Base-by-base conservation (phyloP, 2,797 vertebrate genomes). In the Poecilia wingei region DNA sequence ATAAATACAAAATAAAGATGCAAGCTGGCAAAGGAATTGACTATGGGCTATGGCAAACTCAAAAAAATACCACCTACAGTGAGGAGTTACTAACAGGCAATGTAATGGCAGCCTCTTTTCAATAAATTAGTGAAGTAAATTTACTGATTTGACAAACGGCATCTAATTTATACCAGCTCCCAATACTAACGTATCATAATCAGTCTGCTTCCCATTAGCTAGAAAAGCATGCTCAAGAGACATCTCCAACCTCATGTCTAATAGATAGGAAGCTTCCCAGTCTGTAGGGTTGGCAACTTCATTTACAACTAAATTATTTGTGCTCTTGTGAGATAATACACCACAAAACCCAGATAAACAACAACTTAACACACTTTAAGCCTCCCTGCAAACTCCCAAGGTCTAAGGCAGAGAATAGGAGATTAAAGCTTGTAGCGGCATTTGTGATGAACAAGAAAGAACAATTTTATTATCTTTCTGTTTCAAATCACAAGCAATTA, bases 401-500 rank as follows among this genome's bases (percentile, higher is more conserved):
- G 28, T 14, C 6, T 31, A 14, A 25, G 72, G 36, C 66, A 57
- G 20, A 81, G 39, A 68, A 9, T n/a, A 70, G 45, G 25, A 53
- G 14, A 41, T 33, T 14, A 78, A 36, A 47, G 55, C 10, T 22
- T 45, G 43, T 31, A 46, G 46, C 39, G 45, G 33, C 13, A 80
- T 73, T 80, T 81, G 18, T 28, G 36, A 43, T 70, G 64, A 61
- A 76, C 18, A 49, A 33, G 46, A 81, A 25, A 31, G 33, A 25
- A 75, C 20, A 75, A 31, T 31, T 36, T 77, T 28, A 79, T 70
- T 81, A 14, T 85, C 20, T 55, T 79, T 79, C 72, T 33, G n/a
- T 86, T 80, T 73, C 66, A 77, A 83, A 77, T 39, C 68, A 77
- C 53, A 69, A 81, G 49, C 73, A 78, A 20, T 74, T 28, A 78